These are phyloP conservation scores for Chaetura pelagica DNA, from an alignment of 2,113 vertebrate species.

Conservation along the genomic window DNA sequence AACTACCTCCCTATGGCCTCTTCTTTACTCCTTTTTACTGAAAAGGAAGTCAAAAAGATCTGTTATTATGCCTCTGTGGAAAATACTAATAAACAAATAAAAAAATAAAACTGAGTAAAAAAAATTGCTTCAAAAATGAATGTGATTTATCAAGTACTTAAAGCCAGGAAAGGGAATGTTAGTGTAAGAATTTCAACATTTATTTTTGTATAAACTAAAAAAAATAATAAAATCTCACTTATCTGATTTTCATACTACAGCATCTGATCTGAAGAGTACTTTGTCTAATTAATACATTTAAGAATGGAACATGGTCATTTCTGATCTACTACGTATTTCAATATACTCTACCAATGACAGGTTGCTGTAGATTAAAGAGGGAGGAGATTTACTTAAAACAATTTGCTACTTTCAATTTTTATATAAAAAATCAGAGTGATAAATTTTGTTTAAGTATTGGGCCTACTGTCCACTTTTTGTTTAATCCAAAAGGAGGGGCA, in stretches of 20 bases:
- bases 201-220: not conserved
- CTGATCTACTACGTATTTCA: not conserved
- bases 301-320: not conserved
- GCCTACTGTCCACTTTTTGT: not conserved
- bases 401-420: not conserved
- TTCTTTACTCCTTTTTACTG: not conserved
- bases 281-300: not conserved
- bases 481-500: not conserved
- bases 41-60: not conserved
- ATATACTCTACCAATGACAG: not conserved
- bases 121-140: not conserved
- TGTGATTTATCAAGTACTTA: not conserved
- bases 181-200: not conserved
- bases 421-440: not conserved
- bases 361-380: not conserved
- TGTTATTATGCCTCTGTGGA: not conserved
- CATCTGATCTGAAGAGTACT: not conserved
- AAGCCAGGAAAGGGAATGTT: not conserved
- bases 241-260: not conserved
- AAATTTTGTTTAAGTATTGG: not conserved
- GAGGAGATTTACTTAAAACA: not conserved
- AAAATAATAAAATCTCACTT: not conserved
- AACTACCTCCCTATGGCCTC: not conserved
- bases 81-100: not conserved
- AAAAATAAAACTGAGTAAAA: not conserved